phyloP scores from a whole-genome alignment of 64 coral and sea anemone genomes.

The Pocillopora verrucosa region DNA sequence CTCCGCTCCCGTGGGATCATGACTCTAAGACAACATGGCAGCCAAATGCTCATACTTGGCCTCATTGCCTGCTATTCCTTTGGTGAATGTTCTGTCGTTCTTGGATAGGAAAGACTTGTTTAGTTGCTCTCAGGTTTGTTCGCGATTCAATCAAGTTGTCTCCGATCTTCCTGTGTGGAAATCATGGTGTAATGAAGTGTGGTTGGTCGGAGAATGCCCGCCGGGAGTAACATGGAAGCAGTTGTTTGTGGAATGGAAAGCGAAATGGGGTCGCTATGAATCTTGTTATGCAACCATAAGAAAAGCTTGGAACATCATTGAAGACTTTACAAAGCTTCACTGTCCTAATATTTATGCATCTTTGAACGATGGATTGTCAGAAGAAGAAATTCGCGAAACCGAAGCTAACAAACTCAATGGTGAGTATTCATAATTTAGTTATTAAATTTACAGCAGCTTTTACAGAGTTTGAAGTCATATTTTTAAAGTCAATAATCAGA shows the following conservation, averaged over 20 bases:
- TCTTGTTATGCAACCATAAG: conserved; percentile 83
- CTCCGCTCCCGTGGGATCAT: not conserved
- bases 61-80: conserved; percentile 62
- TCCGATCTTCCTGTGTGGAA: conserved; percentile 72
- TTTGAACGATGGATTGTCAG: conserved; percentile 79
- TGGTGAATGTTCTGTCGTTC: conserved; percentile 78
- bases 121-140: conserved; percentile 75
- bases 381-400: conserved; percentile 64
- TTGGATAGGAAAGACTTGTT: conserved; percentile 71
- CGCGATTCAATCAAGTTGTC: conserved; percentile 71
- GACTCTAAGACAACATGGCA: conserved; percentile 49
- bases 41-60: not conserved
- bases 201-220: conserved; percentile 56
- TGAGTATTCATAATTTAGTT: not conserved
- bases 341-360: conserved; percentile 71
- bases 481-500: no score
- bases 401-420: conserved; percentile 65
- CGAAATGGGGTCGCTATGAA: conserved; percentile 79
- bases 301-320: conserved; percentile 88
- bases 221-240: conserved; percentile 69
- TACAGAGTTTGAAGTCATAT: no score
- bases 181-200: conserved; percentile 79
- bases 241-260: conserved; percentile 47
- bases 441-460: no score
- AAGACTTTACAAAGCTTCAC: conserved; percentile 75